phyloP scores from a whole-genome alignment of 1,140 invertebrate genomes.

The Pollicipes pollicipes region DNA sequence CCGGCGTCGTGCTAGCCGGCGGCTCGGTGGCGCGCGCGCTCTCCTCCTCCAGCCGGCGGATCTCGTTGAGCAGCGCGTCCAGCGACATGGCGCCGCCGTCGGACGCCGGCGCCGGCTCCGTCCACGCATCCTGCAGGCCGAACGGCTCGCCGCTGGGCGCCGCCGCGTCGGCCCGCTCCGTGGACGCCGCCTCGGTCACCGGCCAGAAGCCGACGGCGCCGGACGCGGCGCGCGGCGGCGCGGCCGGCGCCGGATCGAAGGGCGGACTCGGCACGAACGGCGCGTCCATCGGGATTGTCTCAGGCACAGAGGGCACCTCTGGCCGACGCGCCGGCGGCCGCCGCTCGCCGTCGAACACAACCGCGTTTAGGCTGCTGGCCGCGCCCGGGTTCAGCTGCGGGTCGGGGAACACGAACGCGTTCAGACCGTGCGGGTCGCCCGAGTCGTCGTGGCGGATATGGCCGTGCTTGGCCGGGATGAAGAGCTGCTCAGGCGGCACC shows the following conservation, averaged over 20 bases:
- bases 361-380: background rate
- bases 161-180: background rate
- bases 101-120: too few relatives aligned
- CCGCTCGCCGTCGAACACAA: background rate
- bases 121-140: background rate
- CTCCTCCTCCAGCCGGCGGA: background rate
- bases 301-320: background rate
- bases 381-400: background rate
- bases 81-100: background rate
- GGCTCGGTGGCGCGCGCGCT: background rate
- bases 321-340: background rate
- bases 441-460: background rate
- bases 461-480: background rate
- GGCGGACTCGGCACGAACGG: background rate
- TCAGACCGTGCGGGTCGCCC: background rate
- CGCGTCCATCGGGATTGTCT: background rate
- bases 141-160: background rate
- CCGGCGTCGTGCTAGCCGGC: background rate
- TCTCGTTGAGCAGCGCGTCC: background rate
- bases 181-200: background rate
- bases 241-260: too few relatives aligned
- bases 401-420: background rate
- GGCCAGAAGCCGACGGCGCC: background rate
- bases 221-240: too few relatives aligned
- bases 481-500: background rate